Percentiles rank a stretch among this genome's conserved stretches.
phyloP scores from a whole-genome alignment of 2,113 vertebrate genomes.

The Crotalus helleri region DNA sequence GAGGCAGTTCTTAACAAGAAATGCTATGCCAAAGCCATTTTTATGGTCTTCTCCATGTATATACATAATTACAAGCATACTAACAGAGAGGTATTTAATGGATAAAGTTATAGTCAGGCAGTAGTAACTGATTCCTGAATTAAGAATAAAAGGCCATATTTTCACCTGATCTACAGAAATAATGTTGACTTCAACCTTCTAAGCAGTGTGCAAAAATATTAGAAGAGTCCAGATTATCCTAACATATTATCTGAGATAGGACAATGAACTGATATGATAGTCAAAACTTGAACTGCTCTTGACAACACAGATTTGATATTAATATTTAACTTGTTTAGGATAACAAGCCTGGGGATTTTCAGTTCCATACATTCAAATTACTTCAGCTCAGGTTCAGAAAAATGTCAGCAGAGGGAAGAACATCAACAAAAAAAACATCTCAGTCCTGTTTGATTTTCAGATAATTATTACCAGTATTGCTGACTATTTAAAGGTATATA shows the following conservation, averaged over 20 bases:
- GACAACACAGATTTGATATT: neutral
- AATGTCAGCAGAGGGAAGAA: neutral
- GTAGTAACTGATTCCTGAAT: neutral
- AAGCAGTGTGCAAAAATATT: neutral
- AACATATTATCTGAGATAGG: neutral
- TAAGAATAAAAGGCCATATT: neutral
- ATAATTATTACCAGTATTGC: neutral
- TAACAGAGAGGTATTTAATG: neutral
- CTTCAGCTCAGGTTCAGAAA: neutral
- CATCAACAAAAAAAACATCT: neutral
- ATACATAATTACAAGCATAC: neutral
- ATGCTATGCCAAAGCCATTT: neutral
- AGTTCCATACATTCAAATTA: neutral
- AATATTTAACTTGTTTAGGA: neutral
- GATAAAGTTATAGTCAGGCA: neutral
- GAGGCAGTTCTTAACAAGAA: neutral
- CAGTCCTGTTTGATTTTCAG: neutral
- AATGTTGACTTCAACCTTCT: neutral
- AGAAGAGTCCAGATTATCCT: neutral
- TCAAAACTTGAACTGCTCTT: neutral
- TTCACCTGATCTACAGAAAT: neutral
- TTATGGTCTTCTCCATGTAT: neutral
- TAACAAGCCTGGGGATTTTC: neutral
- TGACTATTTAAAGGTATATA: neutral
- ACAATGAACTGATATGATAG: neutral